Evolutionary conservation across 2,113 vertebrate species (phyloP), one percentile per base, ranked within the genome.

Genomic region (Todiramphus chloris): DNA sequence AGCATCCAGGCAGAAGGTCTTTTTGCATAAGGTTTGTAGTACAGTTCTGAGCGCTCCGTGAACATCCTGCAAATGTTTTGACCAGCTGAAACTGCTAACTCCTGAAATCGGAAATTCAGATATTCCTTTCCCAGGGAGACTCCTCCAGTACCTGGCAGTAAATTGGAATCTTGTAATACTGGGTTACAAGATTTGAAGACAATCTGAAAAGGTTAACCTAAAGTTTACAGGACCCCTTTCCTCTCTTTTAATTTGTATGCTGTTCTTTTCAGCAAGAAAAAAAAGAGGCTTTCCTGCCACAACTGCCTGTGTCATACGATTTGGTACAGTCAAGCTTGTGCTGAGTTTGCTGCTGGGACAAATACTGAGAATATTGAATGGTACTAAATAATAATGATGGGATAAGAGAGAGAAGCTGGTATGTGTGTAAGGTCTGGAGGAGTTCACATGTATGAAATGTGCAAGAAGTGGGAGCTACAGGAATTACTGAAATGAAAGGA

Each of bases 271-370:
- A 28, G 6, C 33, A 82, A 23, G 21, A 53, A 68, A 33, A 33
- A 53, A 74, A 31, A 43, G 31, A 37, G 33, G 44, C 3, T 59
- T 13, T 67, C 19, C 37, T 53, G 44, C 20, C 51, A 30, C 1
- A 0, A 30, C 1, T 1, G 19, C 28, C 23, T 30, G 23, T 73
- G 51, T 44, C 6, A 5, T 20, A 4, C 5, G 13, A 30, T 39
- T n/a, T 79, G 51, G 31, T 80, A 25, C 15, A 30, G 30, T 46
- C 48, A 50, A 28, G 9, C 0, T 5, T 60, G 53, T n/a, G 28
- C 17, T 74, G 48, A 76, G 30, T 44, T 53, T 80, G 31, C 58
- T 64, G 16, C 56, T 72, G 64, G 31, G 37, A 64, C 13, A 44
- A 70, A 51, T 7, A 44, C 23, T 39, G 27, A 72, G 37, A 53